These are phyloP conservation scores for Microcebus murinus DNA, from an alignment of 2,113 vertebrate species.

Conservation along the genomic window DNA sequence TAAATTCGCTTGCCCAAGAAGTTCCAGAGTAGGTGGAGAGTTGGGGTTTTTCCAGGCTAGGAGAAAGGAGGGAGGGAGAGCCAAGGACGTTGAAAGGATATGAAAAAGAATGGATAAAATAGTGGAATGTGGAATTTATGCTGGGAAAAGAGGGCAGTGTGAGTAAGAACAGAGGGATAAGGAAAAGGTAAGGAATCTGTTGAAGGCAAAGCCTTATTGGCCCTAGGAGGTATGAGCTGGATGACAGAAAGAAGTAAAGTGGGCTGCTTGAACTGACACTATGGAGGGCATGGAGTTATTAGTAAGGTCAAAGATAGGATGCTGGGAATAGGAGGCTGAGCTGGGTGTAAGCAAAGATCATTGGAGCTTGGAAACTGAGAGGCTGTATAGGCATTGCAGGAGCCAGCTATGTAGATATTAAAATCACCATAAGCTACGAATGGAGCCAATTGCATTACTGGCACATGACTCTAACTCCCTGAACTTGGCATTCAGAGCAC, in stretches of 20 bases:
- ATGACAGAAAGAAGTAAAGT: neutral
- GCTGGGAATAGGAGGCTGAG: neutral
- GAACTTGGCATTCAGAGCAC: neutral
- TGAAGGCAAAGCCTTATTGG: neutral
- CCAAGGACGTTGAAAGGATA: neutral
- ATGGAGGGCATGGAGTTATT: neutral
- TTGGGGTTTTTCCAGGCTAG: neutral
- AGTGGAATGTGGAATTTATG: neutral
- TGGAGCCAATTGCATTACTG: neutral
- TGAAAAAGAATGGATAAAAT: neutral
- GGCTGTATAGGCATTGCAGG: neutral
- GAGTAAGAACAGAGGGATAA: neutral
- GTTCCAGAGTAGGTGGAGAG: neutral
- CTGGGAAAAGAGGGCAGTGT: neutral
- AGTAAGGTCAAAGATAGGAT: neutral
- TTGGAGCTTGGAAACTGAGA: neutral
- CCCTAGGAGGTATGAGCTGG: neutral
- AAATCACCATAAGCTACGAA: neutral
- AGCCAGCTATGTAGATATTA: neutral
- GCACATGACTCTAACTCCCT: neutral
- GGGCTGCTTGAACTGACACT: neutral
- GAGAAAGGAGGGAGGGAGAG: neutral
- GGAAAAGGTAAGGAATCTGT: neutral
- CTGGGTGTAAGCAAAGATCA: neutral
- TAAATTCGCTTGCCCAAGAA: neutral